These are phyloP conservation scores for Melinopterus prodromus DNA, from an alignment of 2,888 invertebrate genomes.

Conservation along the genomic window DNA sequence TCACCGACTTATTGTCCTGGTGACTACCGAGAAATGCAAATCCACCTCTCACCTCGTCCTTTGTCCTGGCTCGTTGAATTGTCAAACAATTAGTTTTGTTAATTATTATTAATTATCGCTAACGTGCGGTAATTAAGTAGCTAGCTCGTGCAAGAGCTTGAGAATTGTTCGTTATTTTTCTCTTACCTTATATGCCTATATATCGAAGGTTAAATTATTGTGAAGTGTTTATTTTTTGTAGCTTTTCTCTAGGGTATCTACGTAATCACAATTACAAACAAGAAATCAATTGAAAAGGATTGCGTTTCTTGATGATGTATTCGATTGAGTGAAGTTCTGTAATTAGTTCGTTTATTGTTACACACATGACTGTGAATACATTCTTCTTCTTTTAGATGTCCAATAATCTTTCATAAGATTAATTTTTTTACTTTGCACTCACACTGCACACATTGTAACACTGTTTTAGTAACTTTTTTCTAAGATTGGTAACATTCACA, in stretches of 20 bases:
- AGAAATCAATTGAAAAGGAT: not conserved
- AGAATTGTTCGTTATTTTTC: not conserved
- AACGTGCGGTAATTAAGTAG: not conserved
- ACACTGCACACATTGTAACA: too few relatives aligned
- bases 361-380: not conserved
- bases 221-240: not conserved
- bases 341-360: not conserved
- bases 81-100: not conserved
- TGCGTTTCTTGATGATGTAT: not conserved
- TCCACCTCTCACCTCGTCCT: not conserved
- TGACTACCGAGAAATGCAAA: not conserved
- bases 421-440: too few relatives aligned
- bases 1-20: not conserved
- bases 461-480: too few relatives aligned
- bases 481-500: too few relatives aligned
- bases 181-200: not conserved
- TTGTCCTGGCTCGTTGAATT: slow-evolving; percentile 4
- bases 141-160: not conserved
- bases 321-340: not conserved
- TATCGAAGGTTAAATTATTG: not conserved
- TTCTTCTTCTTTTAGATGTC: too few relatives aligned
- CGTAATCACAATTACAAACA: not conserved
- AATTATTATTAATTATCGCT: not conserved
- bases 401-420: too few relatives aligned
- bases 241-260: not conserved